These are phyloP conservation scores for Orbicella faveolata DNA, from an alignment of 64 coral and sea anemone species.

Conservation along the genomic window DNA sequence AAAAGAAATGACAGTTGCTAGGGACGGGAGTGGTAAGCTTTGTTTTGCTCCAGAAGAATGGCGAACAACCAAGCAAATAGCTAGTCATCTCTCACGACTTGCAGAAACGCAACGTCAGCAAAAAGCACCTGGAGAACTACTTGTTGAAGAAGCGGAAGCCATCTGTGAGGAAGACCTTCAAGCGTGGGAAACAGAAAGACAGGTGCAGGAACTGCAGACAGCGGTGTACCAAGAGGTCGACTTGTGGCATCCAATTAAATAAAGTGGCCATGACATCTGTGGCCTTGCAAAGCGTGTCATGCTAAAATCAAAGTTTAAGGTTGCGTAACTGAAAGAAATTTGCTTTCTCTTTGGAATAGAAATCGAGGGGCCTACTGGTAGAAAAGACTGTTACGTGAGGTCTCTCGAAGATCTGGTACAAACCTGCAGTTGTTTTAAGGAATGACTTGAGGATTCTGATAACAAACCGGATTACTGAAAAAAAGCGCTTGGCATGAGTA, in stretches of 20 bases:
- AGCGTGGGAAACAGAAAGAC: conserved; percentile 13
- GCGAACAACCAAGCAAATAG: conserved; percentile 55
- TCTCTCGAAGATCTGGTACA: conserved; percentile 28
- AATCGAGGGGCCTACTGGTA: conserved; percentile 11
- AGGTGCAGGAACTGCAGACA: background rate
- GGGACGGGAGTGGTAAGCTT: conserved; percentile 31
- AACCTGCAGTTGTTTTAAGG: conserved; percentile 15
- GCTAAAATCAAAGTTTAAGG: conserved; percentile 5
- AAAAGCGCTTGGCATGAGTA: background rate
- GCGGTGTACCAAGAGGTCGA: conserved; percentile 1
- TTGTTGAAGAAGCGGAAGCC: conserved; percentile 14
- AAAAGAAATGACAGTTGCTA: conserved; percentile 26
- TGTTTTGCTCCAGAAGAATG: conserved; percentile 54
- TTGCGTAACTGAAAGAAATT: conserved; percentile 11
- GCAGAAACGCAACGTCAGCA: conserved; percentile 23
- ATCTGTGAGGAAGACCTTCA: conserved; percentile 9
- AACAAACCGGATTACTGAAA: background rate
- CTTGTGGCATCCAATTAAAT: conserved; percentile 4
- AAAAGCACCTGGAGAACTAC: background rate
- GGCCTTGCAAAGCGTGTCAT: background rate
- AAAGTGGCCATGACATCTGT: conserved; percentile 24
- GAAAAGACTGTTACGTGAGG: background rate
- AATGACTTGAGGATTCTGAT: conserved; percentile 19
- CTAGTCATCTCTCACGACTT: conserved; percentile 39
- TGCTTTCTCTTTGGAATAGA: background rate